Evolutionary conservation across 2,113 vertebrate genomes (phyloP).

Genomic region (Atractosteus spatula): DNA sequence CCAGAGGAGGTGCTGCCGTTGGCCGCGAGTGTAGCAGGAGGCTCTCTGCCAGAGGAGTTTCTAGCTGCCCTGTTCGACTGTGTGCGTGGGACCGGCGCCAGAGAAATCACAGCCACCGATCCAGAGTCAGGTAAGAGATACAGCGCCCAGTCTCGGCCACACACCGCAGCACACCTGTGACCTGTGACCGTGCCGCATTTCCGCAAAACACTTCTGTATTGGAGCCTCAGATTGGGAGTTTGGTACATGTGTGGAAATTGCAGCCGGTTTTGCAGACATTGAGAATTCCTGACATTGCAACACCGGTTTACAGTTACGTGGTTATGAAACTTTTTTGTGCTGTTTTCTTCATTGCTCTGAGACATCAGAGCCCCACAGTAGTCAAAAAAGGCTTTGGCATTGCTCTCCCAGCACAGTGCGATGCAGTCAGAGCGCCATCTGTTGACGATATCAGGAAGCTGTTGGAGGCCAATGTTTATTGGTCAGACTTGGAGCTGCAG

Average conservation of each 20-base stretch:
- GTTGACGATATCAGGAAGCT: constrained; percentile 59
- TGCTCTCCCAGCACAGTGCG: constrained; percentile 54
- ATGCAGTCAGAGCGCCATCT: constrained; percentile 48
- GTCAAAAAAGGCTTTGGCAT: neutral
- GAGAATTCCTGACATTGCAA: too few species aligned
- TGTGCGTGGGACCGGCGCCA: constrained; percentile 29
- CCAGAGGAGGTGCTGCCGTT: constrained; percentile 57
- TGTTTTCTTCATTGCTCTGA: too few species aligned
- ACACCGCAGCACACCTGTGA: too few species aligned
- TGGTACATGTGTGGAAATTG: too few species aligned
- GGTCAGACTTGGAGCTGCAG: constrained; percentile 58
- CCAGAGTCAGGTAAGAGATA: constrained; percentile 15
- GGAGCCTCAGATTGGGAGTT: too few species aligned
- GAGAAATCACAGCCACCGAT: neutral
- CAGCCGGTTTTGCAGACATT: too few species aligned
- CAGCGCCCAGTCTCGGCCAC: neutral
- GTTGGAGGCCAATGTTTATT: constrained; percentile 68
- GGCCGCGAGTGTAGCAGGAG: constrained; percentile 33
- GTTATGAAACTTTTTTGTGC: too few species aligned
- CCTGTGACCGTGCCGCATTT: too few species aligned
- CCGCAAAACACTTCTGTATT: too few species aligned
- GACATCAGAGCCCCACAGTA: too few species aligned
- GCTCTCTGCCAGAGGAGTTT: constrained; percentile 46
- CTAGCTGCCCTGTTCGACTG: constrained; percentile 57
- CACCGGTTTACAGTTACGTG: too few species aligned